phyloP scores from a whole-genome alignment of 2,888 invertebrate species.

The Clanis bilineata region DNA sequence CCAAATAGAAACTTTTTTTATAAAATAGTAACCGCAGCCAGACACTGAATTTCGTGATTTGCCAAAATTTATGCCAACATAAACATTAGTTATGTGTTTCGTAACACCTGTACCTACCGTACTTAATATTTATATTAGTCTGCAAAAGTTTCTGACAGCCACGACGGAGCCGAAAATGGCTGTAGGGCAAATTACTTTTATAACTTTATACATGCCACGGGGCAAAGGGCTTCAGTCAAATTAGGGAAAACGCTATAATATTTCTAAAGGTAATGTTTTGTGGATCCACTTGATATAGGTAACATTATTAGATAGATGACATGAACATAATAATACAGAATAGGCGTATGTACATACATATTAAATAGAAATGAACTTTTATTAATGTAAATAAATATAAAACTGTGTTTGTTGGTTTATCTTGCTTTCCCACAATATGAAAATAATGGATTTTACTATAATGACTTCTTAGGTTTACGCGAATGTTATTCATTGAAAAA shows the following conservation, averaged over 20 bases:
- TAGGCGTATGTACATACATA: too few relatives aligned
- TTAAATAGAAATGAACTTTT: too few relatives aligned
- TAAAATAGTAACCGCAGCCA: neutral
- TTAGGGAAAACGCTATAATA: neutral
- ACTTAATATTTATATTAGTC: neutral
- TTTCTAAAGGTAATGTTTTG: neutral
- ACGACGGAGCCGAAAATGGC: neutral
- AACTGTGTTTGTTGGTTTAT: too few relatives aligned
- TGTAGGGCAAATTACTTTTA: constrained; percentile 4
- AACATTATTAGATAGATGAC: too few relatives aligned
- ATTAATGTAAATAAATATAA: too few relatives aligned
- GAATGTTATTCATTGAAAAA: too few relatives aligned
- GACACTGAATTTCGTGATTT: constrained; percentile 11
- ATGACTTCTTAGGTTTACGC: too few relatives aligned
- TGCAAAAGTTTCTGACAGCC: neutral
- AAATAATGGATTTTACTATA: too few relatives aligned
- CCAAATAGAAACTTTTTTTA: neutral
- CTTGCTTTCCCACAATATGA: too few relatives aligned
- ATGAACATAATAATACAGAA: too few relatives aligned
- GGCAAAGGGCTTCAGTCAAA: neutral
- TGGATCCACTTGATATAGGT: too few relatives aligned
- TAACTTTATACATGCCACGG: neutral
- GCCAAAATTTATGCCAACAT: neutral
- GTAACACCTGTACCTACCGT: constrained; percentile 2
- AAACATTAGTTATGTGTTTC: neutral